Conservation (phyloP, 2,888 invertebrate genomes). For the Ditula angustiorana region DNA sequence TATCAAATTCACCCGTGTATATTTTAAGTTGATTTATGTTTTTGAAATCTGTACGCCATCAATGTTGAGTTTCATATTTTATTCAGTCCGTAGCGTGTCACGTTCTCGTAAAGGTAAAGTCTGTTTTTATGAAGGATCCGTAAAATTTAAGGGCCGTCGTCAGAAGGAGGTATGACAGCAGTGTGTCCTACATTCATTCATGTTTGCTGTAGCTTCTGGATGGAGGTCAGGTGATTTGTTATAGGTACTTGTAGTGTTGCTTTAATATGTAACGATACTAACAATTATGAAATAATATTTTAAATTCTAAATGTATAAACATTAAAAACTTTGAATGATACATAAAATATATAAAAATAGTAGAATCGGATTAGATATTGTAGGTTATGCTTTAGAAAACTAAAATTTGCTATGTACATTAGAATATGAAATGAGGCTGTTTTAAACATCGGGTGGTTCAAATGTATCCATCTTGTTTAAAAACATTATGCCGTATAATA, state of each 20-base stretch:
- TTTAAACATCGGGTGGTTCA: too few relatives aligned
- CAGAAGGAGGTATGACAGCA: conserved; percentile 18
- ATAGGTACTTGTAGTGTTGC: neutral
- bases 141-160: conserved; percentile 29
- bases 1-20: neutral
- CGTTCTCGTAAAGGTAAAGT: conserved; percentile 33
- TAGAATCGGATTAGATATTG: too few relatives aligned
- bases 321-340: too few relatives aligned
- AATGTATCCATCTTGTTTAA: too few relatives aligned
- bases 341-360: too few relatives aligned
- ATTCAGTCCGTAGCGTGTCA: conserved; percentile 17
- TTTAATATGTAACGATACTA: too few relatives aligned
- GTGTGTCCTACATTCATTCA: conserved; percentile 22
- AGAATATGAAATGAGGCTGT: too few relatives aligned
- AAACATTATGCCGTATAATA: too few relatives aligned
- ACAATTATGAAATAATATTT: too few relatives aligned
- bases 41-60: conserved; percentile 7
- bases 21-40: neutral
- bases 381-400: too few relatives aligned
- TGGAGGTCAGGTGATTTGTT: conserved; percentile 20
- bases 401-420: too few relatives aligned
- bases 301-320: too few relatives aligned
- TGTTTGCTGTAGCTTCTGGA: conserved; percentile 15
- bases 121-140: conserved; percentile 37
- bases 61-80: conserved; percentile 13